A percentile compares a stretch with the other conserved stretches of the same genome.
phyloP scores from a whole-genome alignment of 2,797 vertebrate genomes.

The Myotis daubentonii region DNA sequence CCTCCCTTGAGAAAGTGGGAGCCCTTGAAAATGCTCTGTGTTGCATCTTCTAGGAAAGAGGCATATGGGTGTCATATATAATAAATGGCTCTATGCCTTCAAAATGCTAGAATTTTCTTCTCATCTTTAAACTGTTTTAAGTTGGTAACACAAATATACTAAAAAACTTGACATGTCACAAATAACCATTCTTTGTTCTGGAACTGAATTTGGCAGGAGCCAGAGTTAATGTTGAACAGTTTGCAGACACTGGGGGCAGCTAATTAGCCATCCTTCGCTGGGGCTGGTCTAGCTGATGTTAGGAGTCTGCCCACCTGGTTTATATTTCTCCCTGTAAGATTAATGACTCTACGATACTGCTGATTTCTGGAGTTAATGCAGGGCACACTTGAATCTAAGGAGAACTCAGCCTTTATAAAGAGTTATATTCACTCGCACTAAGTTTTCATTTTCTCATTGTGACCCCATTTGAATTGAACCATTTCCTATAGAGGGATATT shows the following conservation, averaged over 20 bases:
- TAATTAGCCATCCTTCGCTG: conserved; percentile 59
- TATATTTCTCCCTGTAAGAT: conserved; percentile 78
- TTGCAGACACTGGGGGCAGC: conserved; percentile 71
- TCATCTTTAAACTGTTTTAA: conserved; percentile 61
- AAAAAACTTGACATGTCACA: conserved; percentile 67
- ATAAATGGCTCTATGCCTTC: background rate
- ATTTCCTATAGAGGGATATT: conserved; percentile 45
- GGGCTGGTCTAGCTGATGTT: conserved; percentile 72
- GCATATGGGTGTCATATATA: background rate
- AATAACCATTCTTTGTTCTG: conserved; percentile 74
- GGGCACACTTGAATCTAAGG: conserved; percentile 62
- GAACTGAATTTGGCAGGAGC: conserved; percentile 73
- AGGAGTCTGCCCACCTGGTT: conserved; percentile 77
- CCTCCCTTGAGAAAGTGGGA: background rate
- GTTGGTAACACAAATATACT: conserved; percentile 46
- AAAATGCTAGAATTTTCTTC: conserved; percentile 49
- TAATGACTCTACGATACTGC: conserved; percentile 70
- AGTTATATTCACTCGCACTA: conserved; percentile 38
- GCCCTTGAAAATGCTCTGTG: background rate
- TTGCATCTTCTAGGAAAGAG: conserved; percentile 7
- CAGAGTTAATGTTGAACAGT: conserved; percentile 77
- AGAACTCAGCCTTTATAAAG: conserved; percentile 68
- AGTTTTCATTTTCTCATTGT: conserved; percentile 59
- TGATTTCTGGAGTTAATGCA: conserved; percentile 73
- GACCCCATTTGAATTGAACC: conserved; percentile 67